phyloP scores from a whole-genome alignment of 92 coral and sea anemone species.

The Parazoanthus swiftii region DNA sequence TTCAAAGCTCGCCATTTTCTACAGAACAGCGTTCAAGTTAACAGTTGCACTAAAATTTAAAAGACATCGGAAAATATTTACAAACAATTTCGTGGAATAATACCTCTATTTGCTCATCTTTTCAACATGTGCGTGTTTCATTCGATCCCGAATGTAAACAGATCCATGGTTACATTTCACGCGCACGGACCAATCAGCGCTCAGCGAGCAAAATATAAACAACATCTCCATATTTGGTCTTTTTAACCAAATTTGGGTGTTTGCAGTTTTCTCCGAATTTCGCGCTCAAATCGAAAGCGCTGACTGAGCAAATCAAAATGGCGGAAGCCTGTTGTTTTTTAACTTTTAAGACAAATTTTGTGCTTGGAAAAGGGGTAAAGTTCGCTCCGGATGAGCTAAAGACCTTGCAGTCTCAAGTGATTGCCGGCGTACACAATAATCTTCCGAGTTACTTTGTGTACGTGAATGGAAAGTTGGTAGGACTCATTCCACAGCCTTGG shows the following conservation, averaged over 20 bases:
- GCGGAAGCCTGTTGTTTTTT: constrained; percentile 23
- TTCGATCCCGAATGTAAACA: constrained; percentile 8
- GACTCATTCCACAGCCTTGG: constrained; percentile 22
- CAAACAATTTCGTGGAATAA: constrained; percentile 20
- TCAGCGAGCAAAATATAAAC: not conserved
- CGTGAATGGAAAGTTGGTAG: constrained; percentile 18
- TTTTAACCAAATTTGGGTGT: not conserved
- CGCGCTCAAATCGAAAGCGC: constrained; percentile 12
- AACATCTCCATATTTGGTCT: constrained; percentile 20
- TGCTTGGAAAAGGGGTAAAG: not conserved
- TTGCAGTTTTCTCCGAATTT: not conserved
- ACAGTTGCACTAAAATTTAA: not conserved
- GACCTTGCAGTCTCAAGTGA: constrained; percentile 17
- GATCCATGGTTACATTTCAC: constrained; percentile 41
- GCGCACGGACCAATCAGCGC: constrained; percentile 27
- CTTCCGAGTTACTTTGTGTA: not conserved
- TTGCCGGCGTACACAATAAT: not conserved
- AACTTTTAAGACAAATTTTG: constrained; percentile 17
- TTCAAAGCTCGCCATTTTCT: constrained; percentile 19
- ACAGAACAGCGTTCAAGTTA: not conserved
- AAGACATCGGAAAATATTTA: constrained; percentile 18
- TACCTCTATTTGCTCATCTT: constrained; percentile 25
- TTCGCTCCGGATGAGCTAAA: constrained; percentile 12
- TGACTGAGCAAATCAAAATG: not conserved
- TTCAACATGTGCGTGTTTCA: not conserved